Evolutionary conservation across 2,888 invertebrate species (phyloP), one percentile per base, ranked within the genome.

Genomic region (Anthrax anthrax): DNA sequence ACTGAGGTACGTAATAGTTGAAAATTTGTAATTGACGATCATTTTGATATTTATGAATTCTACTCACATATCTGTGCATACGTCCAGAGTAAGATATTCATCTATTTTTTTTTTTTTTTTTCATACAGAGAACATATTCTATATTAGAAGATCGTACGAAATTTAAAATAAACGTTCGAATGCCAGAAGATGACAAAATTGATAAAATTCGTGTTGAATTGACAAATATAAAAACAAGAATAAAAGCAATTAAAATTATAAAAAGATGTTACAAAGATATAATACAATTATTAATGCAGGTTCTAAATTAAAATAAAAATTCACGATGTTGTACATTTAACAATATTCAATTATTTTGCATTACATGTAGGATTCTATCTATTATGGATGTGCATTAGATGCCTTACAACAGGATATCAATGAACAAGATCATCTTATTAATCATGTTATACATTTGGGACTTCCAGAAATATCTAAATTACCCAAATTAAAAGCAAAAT

Each of bases 331-430:
- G n/a, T n/a, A n/a, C n/a, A n/a, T n/a, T n/a, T n/a, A 1, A 34
- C 2, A 36, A 36, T 3, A 36, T 36, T 36, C 16, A 36, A 16
- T 16, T 12, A 16, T 36, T n/a, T 16, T 8, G n/a, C n/a, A 16
- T 34, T 34, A 12, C 3, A 9, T 9, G 4, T 57, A 65, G 38
- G 67, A 68, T 51, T 60, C 58, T 16, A 62, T 64, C 29, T 68
- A 65, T 47, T 68, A 64, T 49, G 65, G 65, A 39, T 65, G 67
- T 3, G 63, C 67, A 8, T 49, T 68, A 9, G 54, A 59, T 12
- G 65, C 67, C 4, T 57, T 68, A 1, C 55, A 57, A 37, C 50
- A 50, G 18, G 67, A 68, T 43, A 62, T 65, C 51, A 59, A 62
- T n/a, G 67, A 67, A 53, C 67, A 67, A 48, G 45, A 56, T 1